Evolutionary conservation across 1,140 invertebrate species (phyloP), one percentile per base, ranked within the genome.

Genomic region (Tetragonula clypearis): DNA sequence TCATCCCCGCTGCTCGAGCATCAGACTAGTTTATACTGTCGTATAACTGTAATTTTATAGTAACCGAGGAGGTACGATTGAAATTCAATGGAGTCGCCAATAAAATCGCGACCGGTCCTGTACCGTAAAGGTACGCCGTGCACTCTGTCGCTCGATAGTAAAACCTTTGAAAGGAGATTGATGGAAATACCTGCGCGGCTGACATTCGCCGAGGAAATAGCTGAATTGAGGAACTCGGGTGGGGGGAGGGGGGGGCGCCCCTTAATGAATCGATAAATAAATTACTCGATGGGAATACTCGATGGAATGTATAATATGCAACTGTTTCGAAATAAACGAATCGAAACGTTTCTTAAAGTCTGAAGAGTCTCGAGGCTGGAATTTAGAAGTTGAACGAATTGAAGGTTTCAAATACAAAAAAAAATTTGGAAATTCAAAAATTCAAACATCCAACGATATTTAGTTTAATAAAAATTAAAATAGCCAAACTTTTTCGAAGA

Each of bases 11-110:
- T 55, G 58, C 35, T 49, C 55, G 56, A 30, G 21, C 30, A 30
- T 55, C 77, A 35, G 56, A 76, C 62, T 60, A 75, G 41, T 65
- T 84, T 79, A 85, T 87, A 84, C 76, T 8, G 74, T 21, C 79
- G 73, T 66, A 71, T 88, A 88, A 86, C 68, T 78, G 56, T 76
- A 88, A 75, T 30, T 78, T 85, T 58, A 30, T 35, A 35, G 73
- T 26, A 66, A 55, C 73, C 55, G 26, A 30, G 41, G 41, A 35
- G 65, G n/a, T 58, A 62, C 62, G 62, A 26, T 84, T 84, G 82
- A 84, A 84, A 84, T 84, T 84, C 82, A 79, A 84, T 78, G 30
- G 75, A 78, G 75, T 60, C 11, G 35, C 35, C 65, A 49, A 78
- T 84, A 79, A 84, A 84, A 62, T 84, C 41, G 75, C 66, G 30